phyloP scores from a whole-genome alignment of 2,113 vertebrate species.

The Lophotis ruficrista region DNA sequence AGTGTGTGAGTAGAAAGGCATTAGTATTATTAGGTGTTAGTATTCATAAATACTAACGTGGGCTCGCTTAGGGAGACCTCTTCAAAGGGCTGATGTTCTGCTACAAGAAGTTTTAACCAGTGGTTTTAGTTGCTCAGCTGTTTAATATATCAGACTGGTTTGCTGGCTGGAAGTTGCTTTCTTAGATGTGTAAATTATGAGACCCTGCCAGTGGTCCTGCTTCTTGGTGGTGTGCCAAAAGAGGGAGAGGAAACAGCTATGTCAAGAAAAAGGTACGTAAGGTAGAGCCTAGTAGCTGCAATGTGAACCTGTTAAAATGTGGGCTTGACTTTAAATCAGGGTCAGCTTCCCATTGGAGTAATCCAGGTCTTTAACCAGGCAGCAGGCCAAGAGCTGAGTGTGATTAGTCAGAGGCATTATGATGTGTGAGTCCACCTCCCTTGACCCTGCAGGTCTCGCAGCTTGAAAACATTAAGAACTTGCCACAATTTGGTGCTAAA shows the following conservation, averaged over 20 bases:
- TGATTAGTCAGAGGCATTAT: neutral
- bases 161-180: neutral
- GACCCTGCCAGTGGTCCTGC: neutral
- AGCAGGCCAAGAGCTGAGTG: conserved; percentile 7
- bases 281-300: neutral
- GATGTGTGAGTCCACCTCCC: neutral
- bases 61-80: neutral
- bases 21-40: neutral
- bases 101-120: neutral
- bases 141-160: neutral
- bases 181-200: neutral
- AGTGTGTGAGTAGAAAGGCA: neutral
- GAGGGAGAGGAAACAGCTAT: neutral
- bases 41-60: neutral
- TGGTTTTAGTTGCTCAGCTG: neutral
- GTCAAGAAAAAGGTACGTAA: neutral
- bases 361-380: conserved; percentile 11
- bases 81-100: neutral
- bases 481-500: neutral
- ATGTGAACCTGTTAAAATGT: neutral
- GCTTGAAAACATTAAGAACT: conserved; percentile 8
- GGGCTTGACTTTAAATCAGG: neutral
- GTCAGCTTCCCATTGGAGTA: neutral
- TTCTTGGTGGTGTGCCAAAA: neutral
- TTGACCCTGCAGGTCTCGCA: neutral